Conservation (phyloP, 2,113 vertebrate species). For the Dipodomys spectabilis region DNA sequence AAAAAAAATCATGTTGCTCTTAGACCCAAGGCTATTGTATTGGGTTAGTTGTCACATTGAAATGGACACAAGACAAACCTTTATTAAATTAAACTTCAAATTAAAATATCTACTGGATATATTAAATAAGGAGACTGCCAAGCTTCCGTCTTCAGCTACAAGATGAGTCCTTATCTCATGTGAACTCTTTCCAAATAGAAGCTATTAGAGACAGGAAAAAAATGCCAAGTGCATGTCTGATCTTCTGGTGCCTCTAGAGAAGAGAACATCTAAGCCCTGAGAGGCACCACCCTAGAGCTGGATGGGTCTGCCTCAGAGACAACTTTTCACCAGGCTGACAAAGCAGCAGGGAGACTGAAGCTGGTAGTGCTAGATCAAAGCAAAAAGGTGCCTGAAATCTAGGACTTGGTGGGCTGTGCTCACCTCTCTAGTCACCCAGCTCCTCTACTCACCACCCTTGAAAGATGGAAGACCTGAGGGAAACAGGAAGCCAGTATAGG, state of each 20-base stretch:
- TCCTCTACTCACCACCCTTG: not conserved
- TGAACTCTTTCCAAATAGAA: not conserved
- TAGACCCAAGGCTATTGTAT: not conserved
- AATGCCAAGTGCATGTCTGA: not conserved
- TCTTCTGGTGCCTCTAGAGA: not conserved
- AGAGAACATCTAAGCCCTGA: not conserved
- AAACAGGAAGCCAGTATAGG: not conserved
- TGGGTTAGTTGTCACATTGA: not conserved
- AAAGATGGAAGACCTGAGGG: not conserved
- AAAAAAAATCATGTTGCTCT: conserved; percentile 25
- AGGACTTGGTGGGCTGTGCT: not conserved
- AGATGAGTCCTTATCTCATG: not conserved
- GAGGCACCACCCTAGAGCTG: not conserved
- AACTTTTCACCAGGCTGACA: not conserved
- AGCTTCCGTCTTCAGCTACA: not conserved
- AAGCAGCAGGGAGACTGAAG: not conserved
- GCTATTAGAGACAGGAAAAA: not conserved
- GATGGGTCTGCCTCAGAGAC: not conserved
- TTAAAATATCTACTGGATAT: not conserved
- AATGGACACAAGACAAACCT: not conserved
- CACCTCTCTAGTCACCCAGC: not conserved
- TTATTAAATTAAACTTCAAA: not conserved
- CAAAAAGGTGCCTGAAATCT: not conserved
- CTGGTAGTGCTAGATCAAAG: not conserved
- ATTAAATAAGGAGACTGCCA: not conserved